Evolutionary conservation across 2,888 invertebrate genomes (phyloP).

Genomic region (Lomographa bimaculata): DNA sequence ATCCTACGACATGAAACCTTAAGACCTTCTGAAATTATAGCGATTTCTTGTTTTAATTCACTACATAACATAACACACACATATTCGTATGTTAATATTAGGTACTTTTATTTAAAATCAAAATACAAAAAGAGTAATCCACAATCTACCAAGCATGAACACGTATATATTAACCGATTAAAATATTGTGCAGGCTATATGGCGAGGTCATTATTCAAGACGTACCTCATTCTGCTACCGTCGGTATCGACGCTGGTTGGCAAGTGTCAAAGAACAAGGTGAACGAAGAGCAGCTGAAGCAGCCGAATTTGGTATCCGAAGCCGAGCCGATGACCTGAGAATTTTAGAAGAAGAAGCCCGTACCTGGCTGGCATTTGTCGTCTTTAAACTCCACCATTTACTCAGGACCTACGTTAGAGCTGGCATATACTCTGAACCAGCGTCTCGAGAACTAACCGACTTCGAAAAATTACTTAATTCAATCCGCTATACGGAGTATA

Average conservation of each 20-base stretch:
- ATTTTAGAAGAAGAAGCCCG: slow-evolving; percentile 73
- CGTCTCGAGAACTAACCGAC: slow-evolving; percentile 59
- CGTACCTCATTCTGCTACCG: slow-evolving; percentile 67
- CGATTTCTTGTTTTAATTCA: no score
- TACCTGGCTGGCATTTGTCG: slow-evolving; percentile 72
- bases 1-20: no score
- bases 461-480: slow-evolving; percentile 71
- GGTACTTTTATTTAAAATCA: no score
- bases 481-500: slow-evolving; percentile 72
- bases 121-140: no score
- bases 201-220: slow-evolving; percentile 72
- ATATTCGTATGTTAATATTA: no score
- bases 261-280: slow-evolving; percentile 62
- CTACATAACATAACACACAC: no score
- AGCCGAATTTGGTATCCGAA: slow-evolving; percentile 65
- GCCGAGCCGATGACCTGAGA: slow-evolving; percentile 65
- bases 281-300: slow-evolving; percentile 69
- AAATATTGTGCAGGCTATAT: slow-evolving; percentile 52
- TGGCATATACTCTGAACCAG: slow-evolving; percentile 66
- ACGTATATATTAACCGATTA: not conserved
- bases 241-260: slow-evolving; percentile 68
- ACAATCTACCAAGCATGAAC: no score
- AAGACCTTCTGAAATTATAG: no score
- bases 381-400: slow-evolving; percentile 74
- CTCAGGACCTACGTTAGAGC: slow-evolving; percentile 65